Percentiles rank a stretch among this genome's conserved stretches.
These are phyloP conservation scores for Otolemur garnettii DNA, from an alignment of 2,113 vertebrate genomes.

Conservation along the genomic window DNA sequence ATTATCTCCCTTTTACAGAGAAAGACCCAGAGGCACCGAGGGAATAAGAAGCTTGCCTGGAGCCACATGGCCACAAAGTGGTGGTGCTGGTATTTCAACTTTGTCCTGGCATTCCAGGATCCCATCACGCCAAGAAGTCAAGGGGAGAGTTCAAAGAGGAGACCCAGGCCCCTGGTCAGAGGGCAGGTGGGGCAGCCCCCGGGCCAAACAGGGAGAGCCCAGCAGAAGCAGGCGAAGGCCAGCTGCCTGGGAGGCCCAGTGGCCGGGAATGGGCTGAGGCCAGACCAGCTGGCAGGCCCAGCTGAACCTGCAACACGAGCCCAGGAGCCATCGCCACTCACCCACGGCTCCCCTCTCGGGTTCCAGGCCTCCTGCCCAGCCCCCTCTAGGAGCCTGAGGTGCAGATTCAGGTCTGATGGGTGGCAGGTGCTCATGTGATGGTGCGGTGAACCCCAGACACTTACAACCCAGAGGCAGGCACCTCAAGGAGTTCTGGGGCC, in stretches of 20 bases:
- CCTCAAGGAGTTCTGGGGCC: not conserved
- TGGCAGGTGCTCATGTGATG: not conserved
- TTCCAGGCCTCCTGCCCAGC: slow-evolving; percentile 49
- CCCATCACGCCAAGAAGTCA: not conserved
- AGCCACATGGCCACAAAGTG: not conserved
- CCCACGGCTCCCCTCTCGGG: slow-evolving; percentile 25
- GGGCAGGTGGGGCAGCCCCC: not conserved
- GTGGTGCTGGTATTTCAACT: not conserved
- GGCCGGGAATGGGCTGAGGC: not conserved
- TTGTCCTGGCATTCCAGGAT: slow-evolving; percentile 30
- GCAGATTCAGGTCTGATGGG: not conserved
- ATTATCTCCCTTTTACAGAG: not conserved
- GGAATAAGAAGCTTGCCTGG: not conserved
- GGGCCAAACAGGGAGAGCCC: not conserved
- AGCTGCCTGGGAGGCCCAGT: not conserved
- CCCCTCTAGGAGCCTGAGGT: not conserved
- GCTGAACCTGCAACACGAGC: slow-evolving; percentile 60
- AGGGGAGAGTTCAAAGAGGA: not conserved
- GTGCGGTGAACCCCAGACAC: not conserved
- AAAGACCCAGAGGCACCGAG: not conserved
- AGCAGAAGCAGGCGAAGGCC: not conserved
- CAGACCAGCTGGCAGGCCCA: slow-evolving; percentile 68
- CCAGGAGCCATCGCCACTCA: not conserved
- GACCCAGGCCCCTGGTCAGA: not conserved
- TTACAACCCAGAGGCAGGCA: not conserved